A percentile compares a stretch with the other conserved stretches of the same genome.
Conservation (phyloP, 1,140 invertebrate species). For the Aricia agestis region DNA sequence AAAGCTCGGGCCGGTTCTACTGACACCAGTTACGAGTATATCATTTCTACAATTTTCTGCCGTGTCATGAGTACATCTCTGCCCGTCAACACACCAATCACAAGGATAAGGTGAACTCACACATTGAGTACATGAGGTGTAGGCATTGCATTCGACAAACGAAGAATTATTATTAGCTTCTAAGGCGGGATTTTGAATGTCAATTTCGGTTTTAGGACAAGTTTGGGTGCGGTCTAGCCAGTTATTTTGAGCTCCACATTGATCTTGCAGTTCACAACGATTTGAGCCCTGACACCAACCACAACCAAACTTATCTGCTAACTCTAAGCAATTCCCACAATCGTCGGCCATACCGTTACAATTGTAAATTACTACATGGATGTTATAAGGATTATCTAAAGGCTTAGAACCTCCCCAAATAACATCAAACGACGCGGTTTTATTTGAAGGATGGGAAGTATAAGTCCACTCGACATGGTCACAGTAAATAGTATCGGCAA, state of each 20-base stretch:
- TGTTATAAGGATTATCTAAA: constrained; percentile 95
- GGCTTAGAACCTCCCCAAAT: constrained; percentile 97
- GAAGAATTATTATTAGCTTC: too few relatives aligned
- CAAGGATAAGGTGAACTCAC: constrained; percentile 95
- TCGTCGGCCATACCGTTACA: constrained; percentile 97
- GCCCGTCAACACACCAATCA: constrained; percentile 98
- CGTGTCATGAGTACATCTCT: constrained; percentile 96
- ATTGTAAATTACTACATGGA: constrained; percentile 90
- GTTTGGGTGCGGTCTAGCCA: constrained; percentile 94
- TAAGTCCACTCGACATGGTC: constrained; percentile 94
- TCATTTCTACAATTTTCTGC: constrained; percentile 97
- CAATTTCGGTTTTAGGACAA: too few relatives aligned
- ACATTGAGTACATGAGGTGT: constrained; percentile 95
- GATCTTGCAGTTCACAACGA: constrained; percentile 93
- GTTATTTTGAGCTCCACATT: constrained; percentile 86
- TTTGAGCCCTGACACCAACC: constrained; percentile 96
- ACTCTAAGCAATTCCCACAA: constrained; percentile 94
- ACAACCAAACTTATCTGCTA: constrained; percentile 93
- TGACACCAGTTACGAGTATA: constrained; percentile 94
- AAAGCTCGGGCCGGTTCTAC: constrained; percentile 92
- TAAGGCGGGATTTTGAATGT: too few relatives aligned
- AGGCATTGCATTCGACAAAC: constrained; percentile 96
- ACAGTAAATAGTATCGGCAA: constrained; percentile 96
- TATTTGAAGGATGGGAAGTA: constrained; percentile 90
- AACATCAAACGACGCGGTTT: constrained; percentile 94